phyloP scores from a whole-genome alignment of 2,113 vertebrate species.

The Lophius piscatorius region DNA sequence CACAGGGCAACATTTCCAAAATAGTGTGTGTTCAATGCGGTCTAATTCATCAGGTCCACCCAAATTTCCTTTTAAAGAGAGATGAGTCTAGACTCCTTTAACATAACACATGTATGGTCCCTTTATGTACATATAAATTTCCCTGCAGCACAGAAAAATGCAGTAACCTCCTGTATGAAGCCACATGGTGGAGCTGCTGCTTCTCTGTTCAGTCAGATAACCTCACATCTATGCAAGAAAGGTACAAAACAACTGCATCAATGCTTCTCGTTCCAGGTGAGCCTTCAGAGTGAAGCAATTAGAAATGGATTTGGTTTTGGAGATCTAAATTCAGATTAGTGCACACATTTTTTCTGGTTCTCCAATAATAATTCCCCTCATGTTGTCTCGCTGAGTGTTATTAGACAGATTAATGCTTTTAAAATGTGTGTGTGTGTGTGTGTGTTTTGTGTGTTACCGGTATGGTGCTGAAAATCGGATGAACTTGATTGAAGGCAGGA shows the following conservation, averaged over 20 bases:
- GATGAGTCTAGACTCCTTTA: too few species aligned
- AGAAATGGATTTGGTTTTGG: conserved; percentile 57
- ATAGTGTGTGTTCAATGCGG: too few species aligned
- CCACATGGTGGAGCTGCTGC: conserved; percentile 69
- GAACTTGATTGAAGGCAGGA: conserved; percentile 4
- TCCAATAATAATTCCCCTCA: conserved; percentile 52
- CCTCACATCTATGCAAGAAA: neutral
- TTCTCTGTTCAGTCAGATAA: conserved; percentile 11
- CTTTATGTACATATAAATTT: conserved; percentile 11
- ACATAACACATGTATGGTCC: too few species aligned
- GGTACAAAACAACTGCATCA: conserved; percentile 30
- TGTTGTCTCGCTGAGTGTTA: conserved; percentile 47
- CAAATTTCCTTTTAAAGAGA: too few species aligned
- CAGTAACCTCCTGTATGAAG: conserved; percentile 9
- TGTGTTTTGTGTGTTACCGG: conserved; percentile 6
- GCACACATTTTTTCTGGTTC: conserved; percentile 49
- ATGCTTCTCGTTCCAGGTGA: conserved; percentile 55
- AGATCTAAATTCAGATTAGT: conserved; percentile 21
- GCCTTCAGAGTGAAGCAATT: conserved; percentile 48
- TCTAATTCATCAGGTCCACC: too few species aligned
- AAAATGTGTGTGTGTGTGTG: conserved; percentile 4
- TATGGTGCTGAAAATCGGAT: conserved; percentile 9
- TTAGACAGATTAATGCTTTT: conserved; percentile 10
- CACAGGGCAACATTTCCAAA: too few species aligned
- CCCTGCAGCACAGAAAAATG: conserved; percentile 44